Conservation (phyloP, 2,888 invertebrate genomes). For the Tubulanus polymorphus region DNA sequence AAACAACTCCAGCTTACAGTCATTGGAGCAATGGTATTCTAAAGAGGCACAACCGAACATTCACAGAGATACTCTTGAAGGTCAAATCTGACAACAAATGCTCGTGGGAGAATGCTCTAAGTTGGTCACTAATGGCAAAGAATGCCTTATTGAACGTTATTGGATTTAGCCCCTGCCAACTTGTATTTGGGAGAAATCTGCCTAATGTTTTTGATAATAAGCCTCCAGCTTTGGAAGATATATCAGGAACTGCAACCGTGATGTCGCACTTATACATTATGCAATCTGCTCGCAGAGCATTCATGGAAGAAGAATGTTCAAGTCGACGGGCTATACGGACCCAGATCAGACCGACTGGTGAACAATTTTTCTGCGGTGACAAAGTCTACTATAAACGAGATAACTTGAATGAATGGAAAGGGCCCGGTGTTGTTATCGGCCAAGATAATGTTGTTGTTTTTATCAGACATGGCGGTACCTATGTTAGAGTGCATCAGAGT, state of each 20-base stretch:
- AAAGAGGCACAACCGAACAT: background rate
- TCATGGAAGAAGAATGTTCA: background rate
- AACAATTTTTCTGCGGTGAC: too few species aligned
- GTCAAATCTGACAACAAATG: background rate
- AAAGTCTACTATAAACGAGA: slow-evolving; percentile 21
- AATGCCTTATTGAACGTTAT: background rate
- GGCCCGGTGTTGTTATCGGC: slow-evolving; percentile 21
- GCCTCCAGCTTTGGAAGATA: background rate
- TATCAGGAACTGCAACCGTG: background rate
- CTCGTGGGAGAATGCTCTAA: background rate
- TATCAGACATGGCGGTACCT: slow-evolving; percentile 21
- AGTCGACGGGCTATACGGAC: background rate
- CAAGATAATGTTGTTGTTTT: slow-evolving; percentile 22
- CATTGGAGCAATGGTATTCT: slow-evolving; percentile 4
- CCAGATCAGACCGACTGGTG: too few species aligned
- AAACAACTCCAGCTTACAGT: slow-evolving; percentile 9
- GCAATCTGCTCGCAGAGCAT: background rate
- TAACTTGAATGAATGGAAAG: slow-evolving; percentile 21
- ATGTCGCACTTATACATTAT: background rate
- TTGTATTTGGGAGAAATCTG: background rate
- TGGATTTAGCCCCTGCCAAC: background rate
- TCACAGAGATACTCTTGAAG: background rate
- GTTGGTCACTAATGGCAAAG: background rate
- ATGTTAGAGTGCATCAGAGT: slow-evolving; percentile 18
- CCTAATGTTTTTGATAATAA: background rate